Percentiles rank a stretch among this genome's conserved stretches.
Evolutionary conservation across 2,797 vertebrate species (phyloP).

Genomic region (Gallirallus australis): DNA sequence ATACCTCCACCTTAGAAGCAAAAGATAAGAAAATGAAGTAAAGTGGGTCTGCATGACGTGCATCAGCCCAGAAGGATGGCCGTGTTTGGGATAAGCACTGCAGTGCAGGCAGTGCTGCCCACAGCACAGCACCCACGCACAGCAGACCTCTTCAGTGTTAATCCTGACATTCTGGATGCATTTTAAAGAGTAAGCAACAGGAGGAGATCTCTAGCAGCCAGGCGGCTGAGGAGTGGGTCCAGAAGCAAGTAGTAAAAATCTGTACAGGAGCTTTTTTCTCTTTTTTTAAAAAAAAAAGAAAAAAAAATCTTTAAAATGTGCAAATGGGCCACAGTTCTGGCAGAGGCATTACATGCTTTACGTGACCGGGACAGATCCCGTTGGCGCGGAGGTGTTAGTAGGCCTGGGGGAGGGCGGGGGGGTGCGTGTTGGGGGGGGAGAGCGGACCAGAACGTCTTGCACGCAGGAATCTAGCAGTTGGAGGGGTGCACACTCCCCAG

Average conservation of each 20-base stretch:
- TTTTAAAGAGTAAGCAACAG: not conserved
- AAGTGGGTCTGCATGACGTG: not conserved
- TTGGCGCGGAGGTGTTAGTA: not conserved
- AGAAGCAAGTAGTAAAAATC: slow-evolving; percentile 31
- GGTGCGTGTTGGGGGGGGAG: no score
- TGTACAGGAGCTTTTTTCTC: slow-evolving; percentile 35
- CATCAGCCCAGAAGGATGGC: not conserved
- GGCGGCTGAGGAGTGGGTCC: not conserved
- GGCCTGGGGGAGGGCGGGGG: not conserved
- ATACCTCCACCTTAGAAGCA: not conserved
- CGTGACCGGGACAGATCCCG: not conserved
- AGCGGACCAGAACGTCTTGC: not conserved
- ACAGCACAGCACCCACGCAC: not conserved
- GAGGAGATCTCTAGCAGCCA: slow-evolving; percentile 12
- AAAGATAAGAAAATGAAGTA: not conserved
- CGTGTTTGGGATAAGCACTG: not conserved
- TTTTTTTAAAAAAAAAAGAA: not conserved
- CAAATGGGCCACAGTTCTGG: not conserved
- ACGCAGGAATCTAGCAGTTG: slow-evolving; percentile 67
- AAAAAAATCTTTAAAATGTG: slow-evolving; percentile 37
- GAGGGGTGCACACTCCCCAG: slow-evolving; percentile 84
- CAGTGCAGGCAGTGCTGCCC: not conserved
- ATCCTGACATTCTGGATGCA: not conserved
- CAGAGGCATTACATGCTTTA: not conserved
- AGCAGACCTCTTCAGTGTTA: not conserved